phyloP scores from a whole-genome alignment of 2,888 invertebrate genomes.

The Diarsia dahlii region DNA sequence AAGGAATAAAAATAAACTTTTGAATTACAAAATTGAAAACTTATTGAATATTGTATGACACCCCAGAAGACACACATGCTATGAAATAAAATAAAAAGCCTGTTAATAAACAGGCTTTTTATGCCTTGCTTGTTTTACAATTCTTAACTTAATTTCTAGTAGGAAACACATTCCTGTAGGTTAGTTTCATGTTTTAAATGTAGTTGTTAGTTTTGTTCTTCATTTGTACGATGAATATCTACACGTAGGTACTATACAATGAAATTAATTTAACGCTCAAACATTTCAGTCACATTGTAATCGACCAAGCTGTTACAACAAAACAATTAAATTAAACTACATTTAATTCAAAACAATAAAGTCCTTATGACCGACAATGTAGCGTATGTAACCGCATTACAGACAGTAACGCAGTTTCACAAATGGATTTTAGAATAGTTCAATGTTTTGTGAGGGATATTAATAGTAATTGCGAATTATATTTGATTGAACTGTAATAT shows the following conservation, averaged over 20 bases:
- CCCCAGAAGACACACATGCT: too few relatives aligned
- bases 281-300: not conserved
- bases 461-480: not conserved
- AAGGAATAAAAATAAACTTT: not conserved
- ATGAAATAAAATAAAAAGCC: too few relatives aligned
- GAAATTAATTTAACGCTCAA: not conserved
- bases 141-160: too few relatives aligned
- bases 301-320: constrained; percentile 37
- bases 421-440: constrained; percentile 26
- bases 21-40: not conserved
- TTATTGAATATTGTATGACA: too few relatives aligned
- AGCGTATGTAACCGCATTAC: constrained; percentile 34
- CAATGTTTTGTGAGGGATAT: not conserved
- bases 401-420: constrained; percentile 30
- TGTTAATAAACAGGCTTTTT: too few relatives aligned
- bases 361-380: constrained; percentile 46
- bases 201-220: too few relatives aligned
- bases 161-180: too few relatives aligned
- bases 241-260: too few relatives aligned
- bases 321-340: constrained; percentile 9
- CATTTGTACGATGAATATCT: too few relatives aligned
- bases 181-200: too few relatives aligned
- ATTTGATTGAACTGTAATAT: not conserved
- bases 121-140: too few relatives aligned
- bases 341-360: constrained; percentile 16